These are phyloP conservation scores for Eurytoma californica DNA, from an alignment of 2,888 invertebrate genomes.

Conservation along the genomic window DNA sequence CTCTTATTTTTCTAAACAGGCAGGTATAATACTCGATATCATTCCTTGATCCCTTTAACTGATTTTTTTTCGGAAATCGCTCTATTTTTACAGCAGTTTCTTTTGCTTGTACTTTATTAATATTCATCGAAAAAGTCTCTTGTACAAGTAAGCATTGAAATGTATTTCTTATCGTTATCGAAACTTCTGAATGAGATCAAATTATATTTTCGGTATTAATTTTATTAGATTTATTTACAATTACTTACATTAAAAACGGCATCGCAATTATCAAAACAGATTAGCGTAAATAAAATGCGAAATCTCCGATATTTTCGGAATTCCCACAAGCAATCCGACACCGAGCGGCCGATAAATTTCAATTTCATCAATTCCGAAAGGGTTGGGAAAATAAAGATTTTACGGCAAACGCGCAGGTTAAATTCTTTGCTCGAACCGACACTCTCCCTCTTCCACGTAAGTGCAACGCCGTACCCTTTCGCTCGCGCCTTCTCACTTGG, in stretches of 20 bases:
- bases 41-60: conserved; percentile 44
- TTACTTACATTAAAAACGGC: too few relatives aligned
- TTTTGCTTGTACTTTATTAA: background rate
- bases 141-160: too few relatives aligned
- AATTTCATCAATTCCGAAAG: conserved; percentile 39
- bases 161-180: too few relatives aligned
- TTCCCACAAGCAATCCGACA: conserved; percentile 36
- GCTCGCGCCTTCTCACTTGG: conserved; percentile 30
- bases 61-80: background rate
- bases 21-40: conserved; percentile 55
- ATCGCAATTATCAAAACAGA: too few relatives aligned
- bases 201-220: too few relatives aligned
- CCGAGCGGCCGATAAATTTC: conserved; percentile 24
- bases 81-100: conserved; percentile 21
- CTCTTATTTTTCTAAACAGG: conserved; percentile 47
- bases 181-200: too few relatives aligned
- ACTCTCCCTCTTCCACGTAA: conserved; percentile 23
- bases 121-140: background rate
- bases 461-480: conserved; percentile 25
- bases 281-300: background rate
- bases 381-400: conserved; percentile 41
- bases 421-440: background rate
- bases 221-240: too few relatives aligned
- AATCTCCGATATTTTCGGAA: conserved; percentile 26
- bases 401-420: conserved; percentile 29